Conservation (phyloP, 1,140 invertebrate species). For the Ruditapes philippinarum region DNA sequence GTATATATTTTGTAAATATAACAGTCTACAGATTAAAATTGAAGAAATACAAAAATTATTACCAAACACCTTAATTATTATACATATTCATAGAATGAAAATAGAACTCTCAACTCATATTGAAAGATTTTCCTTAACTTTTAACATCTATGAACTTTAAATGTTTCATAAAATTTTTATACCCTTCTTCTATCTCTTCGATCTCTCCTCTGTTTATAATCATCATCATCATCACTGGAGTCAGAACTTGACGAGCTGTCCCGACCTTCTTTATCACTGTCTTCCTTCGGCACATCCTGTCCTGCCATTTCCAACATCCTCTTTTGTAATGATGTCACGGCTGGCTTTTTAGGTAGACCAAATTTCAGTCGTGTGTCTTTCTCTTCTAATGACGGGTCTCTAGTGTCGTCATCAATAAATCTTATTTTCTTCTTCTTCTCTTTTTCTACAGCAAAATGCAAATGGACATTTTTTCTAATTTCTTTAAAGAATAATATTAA, state of each 20-base stretch:
- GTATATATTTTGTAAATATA: too few species aligned
- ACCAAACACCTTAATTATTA: too few species aligned
- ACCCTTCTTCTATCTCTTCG: slow-evolving; percentile 48
- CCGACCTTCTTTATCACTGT: slow-evolving; percentile 61
- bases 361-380: slow-evolving; percentile 83
- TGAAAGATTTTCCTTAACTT: too few species aligned
- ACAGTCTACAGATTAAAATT: too few species aligned
- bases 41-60: too few species aligned
- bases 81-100: too few species aligned
- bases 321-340: slow-evolving; percentile 92
- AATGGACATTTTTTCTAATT: too few species aligned
- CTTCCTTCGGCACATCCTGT: slow-evolving; percentile 92
- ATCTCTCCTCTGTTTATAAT: slow-evolving; percentile 54
- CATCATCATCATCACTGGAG: slow-evolving; percentile 60
- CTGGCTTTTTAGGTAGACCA: slow-evolving; percentile 67
- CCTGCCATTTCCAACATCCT: slow-evolving; percentile 94
- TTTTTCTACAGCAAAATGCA: slow-evolving; percentile 68
- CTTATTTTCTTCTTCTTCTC: slow-evolving; percentile 89
- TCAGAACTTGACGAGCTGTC: neutral
- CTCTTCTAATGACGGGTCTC: slow-evolving; percentile 83
- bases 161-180: too few species aligned
- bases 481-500: too few species aligned
- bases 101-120: too few species aligned
- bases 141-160: too few species aligned
- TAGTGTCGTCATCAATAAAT: slow-evolving; percentile 90